phyloP scores from a whole-genome alignment of 2,113 vertebrate genomes.

The Mesoclemmys tuberculata region DNA sequence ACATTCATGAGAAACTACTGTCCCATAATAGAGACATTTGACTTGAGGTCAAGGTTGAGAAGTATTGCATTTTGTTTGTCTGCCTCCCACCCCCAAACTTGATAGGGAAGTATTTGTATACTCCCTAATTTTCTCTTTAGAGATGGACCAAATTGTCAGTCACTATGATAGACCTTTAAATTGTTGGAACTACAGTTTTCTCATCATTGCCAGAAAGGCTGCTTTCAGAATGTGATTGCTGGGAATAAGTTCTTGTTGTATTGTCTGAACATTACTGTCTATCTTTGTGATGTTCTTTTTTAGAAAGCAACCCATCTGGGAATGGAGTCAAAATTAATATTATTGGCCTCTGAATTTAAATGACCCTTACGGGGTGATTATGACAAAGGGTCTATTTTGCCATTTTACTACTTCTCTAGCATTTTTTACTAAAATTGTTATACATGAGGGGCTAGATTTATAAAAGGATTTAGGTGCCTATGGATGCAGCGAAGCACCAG shows the following conservation, averaged over 20 bases:
- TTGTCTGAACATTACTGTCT: not conserved
- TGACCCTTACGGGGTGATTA: not conserved
- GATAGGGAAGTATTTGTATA: not conserved
- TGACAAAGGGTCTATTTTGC: not conserved
- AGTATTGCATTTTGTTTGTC: not conserved
- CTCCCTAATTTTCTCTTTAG: not conserved
- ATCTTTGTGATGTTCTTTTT: not conserved
- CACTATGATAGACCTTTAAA: not conserved
- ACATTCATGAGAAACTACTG: slow-evolving; percentile 1
- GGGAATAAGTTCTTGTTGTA: not conserved
- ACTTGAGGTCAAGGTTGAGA: slow-evolving; percentile 10
- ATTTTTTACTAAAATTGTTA: not conserved
- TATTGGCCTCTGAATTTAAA: not conserved
- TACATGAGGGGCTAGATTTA: not conserved
- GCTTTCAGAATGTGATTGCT: not conserved
- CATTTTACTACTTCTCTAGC: not conserved
- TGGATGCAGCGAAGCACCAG: not conserved
- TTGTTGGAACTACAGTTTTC: not conserved
- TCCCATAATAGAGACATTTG: not conserved
- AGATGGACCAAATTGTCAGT: not conserved
- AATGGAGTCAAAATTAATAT: not conserved
- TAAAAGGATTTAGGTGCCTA: not conserved
- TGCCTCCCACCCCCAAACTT: not conserved
- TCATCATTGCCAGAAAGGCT: not conserved
- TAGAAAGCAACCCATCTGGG: not conserved